Conservation (phyloP, 2,113 vertebrate genomes). For the Tringa solitaria region DNA sequence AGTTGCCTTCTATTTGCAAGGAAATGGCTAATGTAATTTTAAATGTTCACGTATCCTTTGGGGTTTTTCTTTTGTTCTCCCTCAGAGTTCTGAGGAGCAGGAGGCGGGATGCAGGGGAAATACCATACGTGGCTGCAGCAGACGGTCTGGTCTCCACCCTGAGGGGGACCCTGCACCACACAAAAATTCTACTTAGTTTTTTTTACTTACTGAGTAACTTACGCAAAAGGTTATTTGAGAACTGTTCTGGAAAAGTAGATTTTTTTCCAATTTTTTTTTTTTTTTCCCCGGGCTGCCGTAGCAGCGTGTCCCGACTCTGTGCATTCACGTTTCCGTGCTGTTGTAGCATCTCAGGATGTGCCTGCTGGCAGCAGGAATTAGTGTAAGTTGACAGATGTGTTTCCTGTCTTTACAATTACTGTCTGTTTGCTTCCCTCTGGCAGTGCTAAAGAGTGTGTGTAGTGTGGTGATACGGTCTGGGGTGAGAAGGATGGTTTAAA, state of each 20-base stretch:
- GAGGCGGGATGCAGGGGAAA: neutral
- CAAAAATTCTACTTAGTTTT: neutral
- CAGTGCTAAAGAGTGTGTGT: slow-evolving; percentile 30
- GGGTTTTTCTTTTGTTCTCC: neutral
- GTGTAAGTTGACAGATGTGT: slow-evolving; percentile 59
- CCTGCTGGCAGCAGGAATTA: slow-evolving; percentile 60
- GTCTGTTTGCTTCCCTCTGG: slow-evolving; percentile 62
- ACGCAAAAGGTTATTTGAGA: neutral
- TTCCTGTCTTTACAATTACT: slow-evolving; percentile 62
- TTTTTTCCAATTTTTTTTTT: neutral
- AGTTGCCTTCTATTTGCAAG: neutral
- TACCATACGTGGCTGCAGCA: rapidly evolving
- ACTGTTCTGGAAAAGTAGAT: neutral
- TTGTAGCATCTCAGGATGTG: slow-evolving; percentile 30
- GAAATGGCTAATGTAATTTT: neutral
- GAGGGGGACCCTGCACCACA: neutral
- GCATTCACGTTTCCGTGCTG: neutral
- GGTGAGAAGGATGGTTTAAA: slow-evolving; percentile 59
- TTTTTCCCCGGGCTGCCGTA: neutral
- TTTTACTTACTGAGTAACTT: neutral
- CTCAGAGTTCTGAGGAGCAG: neutral
- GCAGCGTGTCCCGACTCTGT: neutral
- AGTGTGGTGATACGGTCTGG: neutral
- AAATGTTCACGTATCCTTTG: neutral
- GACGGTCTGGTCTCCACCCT: neutral